Percentiles rank a stretch among this genome's conserved stretches.
Conservation (phyloP, 2,113 vertebrate species). For the Connochaetes taurinus region DNA sequence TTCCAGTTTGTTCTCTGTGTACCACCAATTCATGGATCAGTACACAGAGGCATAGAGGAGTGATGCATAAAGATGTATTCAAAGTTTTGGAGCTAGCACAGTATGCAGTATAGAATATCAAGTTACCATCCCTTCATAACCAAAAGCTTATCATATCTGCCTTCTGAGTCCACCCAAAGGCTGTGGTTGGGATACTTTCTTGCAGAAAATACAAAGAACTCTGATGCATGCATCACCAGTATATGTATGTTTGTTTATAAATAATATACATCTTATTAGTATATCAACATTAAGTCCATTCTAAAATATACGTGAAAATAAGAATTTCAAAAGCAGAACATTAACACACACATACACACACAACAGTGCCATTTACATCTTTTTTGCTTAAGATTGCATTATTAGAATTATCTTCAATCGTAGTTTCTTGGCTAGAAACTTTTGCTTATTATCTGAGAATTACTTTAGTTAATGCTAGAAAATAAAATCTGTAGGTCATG, state of each 20-base stretch:
- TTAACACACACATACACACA: not conserved
- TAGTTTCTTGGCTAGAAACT: not conserved
- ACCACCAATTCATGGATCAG: not conserved
- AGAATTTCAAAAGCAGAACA: not conserved
- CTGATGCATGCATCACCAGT: not conserved
- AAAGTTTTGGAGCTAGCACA: not conserved
- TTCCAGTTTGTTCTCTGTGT: not conserved
- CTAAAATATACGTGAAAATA: not conserved
- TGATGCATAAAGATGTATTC: not conserved
- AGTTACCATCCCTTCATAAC: not conserved
- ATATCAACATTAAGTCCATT: not conserved
- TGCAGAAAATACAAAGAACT: not conserved
- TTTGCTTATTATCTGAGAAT: not conserved
- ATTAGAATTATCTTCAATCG: not conserved
- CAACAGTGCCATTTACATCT: not conserved
- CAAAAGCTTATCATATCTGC: not conserved
- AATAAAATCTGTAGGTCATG: not conserved
- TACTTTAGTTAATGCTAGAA: slow-evolving; percentile 7
- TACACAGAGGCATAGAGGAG: not conserved
- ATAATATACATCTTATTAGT: not conserved
- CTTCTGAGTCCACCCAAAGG: not conserved
- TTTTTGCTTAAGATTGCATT: not conserved
- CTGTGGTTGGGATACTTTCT: not conserved
- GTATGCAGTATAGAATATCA: not conserved
- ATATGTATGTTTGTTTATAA: not conserved